These are phyloP conservation scores for Platyrinchus mystaceus DNA, from an alignment of 2,797 vertebrate species.

Conservation along the genomic window DNA sequence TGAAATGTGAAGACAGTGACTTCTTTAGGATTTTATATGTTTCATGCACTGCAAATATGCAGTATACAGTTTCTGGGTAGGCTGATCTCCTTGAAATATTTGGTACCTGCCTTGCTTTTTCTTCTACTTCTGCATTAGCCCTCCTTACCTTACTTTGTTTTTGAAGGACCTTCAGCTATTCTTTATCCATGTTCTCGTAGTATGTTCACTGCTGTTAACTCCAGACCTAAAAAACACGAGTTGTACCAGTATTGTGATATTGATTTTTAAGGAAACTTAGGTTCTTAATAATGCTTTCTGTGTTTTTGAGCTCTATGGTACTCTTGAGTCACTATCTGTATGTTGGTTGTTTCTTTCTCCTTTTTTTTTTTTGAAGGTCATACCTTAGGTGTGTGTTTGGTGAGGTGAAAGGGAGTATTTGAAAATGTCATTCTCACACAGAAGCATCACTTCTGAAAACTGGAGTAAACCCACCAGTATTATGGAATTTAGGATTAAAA, in stretches of 20 bases:
- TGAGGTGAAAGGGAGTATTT: not conserved
- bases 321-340: not conserved
- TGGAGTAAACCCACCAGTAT: not conserved
- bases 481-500: not conserved
- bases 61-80: not conserved
- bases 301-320: not conserved
- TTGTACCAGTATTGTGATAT: not conserved
- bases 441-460: not conserved
- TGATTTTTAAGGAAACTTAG: not conserved
- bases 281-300: not conserved
- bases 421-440: not conserved
- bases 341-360: not conserved
- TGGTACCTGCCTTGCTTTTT: not conserved
- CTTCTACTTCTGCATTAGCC: not conserved
- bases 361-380: not conserved
- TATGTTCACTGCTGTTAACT: not conserved
- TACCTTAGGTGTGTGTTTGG: not conserved
- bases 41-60: not conserved
- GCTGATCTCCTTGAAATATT: not conserved
- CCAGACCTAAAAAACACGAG: not conserved
- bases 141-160: not conserved
- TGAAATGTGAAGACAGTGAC: not conserved
- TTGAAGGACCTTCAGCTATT: not conserved
- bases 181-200: not conserved
- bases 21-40: not conserved